phyloP scores from a whole-genome alignment of 2,113 vertebrate species.

The Myanophis thanlyinensis region DNA sequence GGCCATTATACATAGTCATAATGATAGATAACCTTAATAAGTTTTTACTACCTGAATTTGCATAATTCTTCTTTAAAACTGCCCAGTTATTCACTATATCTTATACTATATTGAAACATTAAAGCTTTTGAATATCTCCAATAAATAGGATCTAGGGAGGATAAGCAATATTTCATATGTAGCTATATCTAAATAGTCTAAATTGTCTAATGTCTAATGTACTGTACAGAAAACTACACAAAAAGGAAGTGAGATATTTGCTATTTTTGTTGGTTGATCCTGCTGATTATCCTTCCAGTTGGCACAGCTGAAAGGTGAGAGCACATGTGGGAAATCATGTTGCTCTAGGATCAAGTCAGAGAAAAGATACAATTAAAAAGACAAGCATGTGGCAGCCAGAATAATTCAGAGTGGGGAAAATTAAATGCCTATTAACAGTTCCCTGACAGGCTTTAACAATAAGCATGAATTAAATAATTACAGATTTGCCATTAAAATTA shows the following conservation, averaged over 20 bases:
- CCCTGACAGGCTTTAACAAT: conserved; percentile 37
- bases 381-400: conserved; percentile 44
- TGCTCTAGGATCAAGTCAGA: conserved; percentile 46
- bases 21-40: neutral
- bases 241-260: conserved; percentile 47
- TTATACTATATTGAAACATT: neutral
- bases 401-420: conserved; percentile 48
- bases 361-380: conserved; percentile 52
- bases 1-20: neutral
- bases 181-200: conserved; percentile 18
- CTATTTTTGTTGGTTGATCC: conserved; percentile 25
- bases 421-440: conserved; percentile 51
- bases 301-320: conserved; percentile 40
- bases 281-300: conserved; percentile 37
- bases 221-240: conserved; percentile 4
- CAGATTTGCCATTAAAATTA: conserved; percentile 42
- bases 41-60: neutral
- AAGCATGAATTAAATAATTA: conserved; percentile 42
- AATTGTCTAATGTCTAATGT: conserved; percentile 14
- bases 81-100: neutral
- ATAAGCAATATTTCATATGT: neutral
- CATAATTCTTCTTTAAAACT: neutral
- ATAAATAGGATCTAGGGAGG: neutral
- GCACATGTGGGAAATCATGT: conserved; percentile 48
- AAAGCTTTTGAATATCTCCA: neutral